Evolutionary conservation across 2,113 vertebrate species (phyloP).

Genomic region (Trematocara stigmaticum): DNA sequence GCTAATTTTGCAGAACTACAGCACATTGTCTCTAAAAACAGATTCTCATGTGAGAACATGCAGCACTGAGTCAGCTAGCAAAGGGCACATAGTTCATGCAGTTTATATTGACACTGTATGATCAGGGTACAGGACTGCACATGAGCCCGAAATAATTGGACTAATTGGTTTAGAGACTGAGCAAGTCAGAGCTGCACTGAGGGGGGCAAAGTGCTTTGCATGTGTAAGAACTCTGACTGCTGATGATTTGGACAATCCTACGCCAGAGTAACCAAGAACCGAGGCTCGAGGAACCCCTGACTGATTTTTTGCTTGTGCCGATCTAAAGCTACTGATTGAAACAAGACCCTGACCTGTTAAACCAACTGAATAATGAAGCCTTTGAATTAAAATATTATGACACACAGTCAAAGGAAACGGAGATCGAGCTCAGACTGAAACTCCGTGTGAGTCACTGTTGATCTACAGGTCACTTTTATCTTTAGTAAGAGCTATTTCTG

Average conservation of each 20-base stretch:
- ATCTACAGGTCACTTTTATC: not conserved
- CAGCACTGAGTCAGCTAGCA: not conserved
- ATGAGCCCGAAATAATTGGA: not conserved
- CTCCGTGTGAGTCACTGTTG: not conserved
- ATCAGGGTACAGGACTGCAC: not conserved
- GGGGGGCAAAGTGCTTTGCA: not conserved
- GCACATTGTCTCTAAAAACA: not conserved
- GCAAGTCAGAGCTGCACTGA: not conserved
- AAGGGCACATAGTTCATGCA: not conserved
- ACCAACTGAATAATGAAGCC: not conserved
- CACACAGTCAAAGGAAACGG: not conserved
- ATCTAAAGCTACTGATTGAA: not conserved
- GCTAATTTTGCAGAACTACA: not conserved
- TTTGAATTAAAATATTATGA: not conserved
- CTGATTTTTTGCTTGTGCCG: rapidly evolving
- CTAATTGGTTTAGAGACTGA: not conserved
- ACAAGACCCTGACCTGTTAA: not conserved
- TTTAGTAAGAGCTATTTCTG: not conserved
- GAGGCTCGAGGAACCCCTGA: not conserved
- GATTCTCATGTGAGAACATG: not conserved
- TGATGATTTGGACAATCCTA: not conserved
- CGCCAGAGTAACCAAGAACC: rapidly evolving
- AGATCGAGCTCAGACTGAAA: not conserved
- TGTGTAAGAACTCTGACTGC: not conserved
- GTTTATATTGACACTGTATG: not conserved